Percentiles rank a stretch among this genome's conserved stretches.
phyloP scores from a whole-genome alignment of 2,113 vertebrate genomes.

The Cariama cristata region DNA sequence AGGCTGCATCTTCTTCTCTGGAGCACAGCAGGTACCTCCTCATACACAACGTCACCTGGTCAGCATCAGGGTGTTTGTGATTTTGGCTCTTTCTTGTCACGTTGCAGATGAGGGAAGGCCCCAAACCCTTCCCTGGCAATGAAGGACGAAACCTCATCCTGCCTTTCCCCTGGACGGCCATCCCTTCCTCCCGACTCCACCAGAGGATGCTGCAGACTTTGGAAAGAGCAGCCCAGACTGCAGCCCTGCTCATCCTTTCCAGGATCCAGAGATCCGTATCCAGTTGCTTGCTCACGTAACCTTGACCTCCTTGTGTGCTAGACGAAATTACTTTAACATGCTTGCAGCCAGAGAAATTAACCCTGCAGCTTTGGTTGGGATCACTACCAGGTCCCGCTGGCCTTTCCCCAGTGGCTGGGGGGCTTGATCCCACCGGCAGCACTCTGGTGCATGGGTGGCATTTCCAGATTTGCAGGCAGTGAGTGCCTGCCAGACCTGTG shows the following conservation, averaged over 20 bases:
- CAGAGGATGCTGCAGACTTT: constrained; percentile 64
- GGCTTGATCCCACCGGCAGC: neutral
- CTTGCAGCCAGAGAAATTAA: too few relatives aligned
- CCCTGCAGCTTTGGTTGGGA: neutral
- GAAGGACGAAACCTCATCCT: fast-evolving
- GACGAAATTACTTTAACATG: fast-evolving
- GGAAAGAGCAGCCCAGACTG: neutral
- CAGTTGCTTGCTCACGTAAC: neutral
- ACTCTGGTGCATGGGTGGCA: neutral
- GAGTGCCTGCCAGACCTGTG: too few relatives aligned
- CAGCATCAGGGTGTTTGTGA: fast-evolving
- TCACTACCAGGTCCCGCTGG: neutral
- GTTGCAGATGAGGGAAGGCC: neutral
- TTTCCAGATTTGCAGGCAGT: neutral
- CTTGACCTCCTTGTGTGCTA: fast-evolving
- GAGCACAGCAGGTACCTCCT: fast-evolving
- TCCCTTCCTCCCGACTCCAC: neutral
- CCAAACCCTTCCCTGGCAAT: neutral
- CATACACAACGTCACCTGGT: neutral
- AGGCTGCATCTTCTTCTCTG: neutral
- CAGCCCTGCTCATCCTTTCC: neutral
- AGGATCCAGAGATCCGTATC: neutral
- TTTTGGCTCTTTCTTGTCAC: neutral
- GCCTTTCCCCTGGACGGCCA: neutral
- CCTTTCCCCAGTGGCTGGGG: neutral